Conservation (phyloP, 2,888 invertebrate species). For the Hydrotaea cyrtoneurina region DNA sequence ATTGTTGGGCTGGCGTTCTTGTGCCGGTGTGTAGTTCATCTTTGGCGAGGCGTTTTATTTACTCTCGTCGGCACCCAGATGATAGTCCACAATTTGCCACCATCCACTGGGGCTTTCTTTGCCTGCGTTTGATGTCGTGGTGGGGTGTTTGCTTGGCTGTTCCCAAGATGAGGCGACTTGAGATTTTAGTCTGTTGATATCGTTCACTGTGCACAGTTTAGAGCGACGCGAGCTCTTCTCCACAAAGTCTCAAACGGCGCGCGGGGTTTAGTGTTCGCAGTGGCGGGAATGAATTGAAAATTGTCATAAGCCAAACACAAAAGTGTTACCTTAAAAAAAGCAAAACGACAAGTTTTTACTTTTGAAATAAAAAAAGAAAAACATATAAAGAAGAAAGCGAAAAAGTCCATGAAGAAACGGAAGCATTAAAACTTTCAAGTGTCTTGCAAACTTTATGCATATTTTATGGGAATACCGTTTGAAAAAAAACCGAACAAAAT, state of each 20-base stretch:
- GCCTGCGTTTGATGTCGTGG: background rate
- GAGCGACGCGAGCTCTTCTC: constrained; percentile 27
- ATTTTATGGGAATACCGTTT: background rate
- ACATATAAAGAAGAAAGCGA: too few species aligned
- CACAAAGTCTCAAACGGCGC: too few species aligned
- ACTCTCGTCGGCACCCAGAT: constrained; percentile 20
- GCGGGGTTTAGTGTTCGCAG: background rate
- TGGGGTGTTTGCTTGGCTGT: background rate
- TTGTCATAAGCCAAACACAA: background rate
- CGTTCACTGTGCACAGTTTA: constrained; percentile 43
- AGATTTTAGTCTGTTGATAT: constrained; percentile 48
- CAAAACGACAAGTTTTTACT: background rate
- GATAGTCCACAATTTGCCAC: constrained; percentile 33
- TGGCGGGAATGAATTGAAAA: background rate
- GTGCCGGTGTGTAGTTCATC: constrained; percentile 6
- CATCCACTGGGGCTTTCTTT: constrained; percentile 38
- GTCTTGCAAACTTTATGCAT: constrained; percentile 1
- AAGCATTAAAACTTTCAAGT: background rate
- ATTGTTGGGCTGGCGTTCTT: constrained; percentile 24
- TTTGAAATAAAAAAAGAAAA: background rate
- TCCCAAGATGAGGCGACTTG: constrained; percentile 27
- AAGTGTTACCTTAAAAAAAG: too few species aligned
- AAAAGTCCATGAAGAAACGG: background rate
- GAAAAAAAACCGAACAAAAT: background rate
- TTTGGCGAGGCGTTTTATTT: constrained; percentile 37